These are phyloP conservation scores for Holothuria leucospilota DNA, from an alignment of 53 echinoderm and acorn worm genomes.

Conservation along the genomic window DNA sequence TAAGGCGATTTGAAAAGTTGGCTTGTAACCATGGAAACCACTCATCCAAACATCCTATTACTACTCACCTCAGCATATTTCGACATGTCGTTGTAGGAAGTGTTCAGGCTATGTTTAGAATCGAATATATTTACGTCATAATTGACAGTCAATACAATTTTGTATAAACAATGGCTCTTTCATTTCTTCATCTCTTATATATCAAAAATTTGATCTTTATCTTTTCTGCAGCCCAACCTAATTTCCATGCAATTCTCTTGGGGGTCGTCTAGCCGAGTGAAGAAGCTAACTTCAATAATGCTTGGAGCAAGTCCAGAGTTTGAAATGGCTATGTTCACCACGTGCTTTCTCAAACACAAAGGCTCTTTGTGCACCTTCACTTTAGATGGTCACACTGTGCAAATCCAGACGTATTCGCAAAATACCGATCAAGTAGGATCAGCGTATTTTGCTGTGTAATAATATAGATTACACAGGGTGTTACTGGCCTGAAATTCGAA, in stretches of 20 bases:
- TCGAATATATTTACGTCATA: too few species aligned
- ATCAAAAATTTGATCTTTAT: not conserved
- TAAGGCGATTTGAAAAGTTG: too few species aligned
- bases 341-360: conserved; percentile 76
- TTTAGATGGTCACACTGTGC: conserved; percentile 64
- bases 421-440: conserved; percentile 67
- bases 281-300: conserved; percentile 75
- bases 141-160: too few species aligned
- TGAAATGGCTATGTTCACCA: conserved; percentile 82
- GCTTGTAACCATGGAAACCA: too few species aligned
- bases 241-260: conserved; percentile 65
- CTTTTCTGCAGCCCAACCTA: conserved; percentile 59
- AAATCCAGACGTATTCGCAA: conserved; percentile 76
- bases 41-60: too few species aligned
- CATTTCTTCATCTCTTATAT: too few species aligned
- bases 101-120: too few species aligned
- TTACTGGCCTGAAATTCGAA: too few species aligned
- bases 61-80: too few species aligned
- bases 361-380: conserved; percentile 59
- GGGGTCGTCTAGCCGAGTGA: conserved; percentile 48
- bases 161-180: too few species aligned
- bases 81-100: too few species aligned
- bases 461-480: too few species aligned
- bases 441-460: conserved; percentile 78
- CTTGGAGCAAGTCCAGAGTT: conserved; percentile 90